A percentile compares a stretch with the other conserved stretches of the same genome.
phyloP scores from a whole-genome alignment of 1,140 invertebrate genomes.

The Bombus difficillimus region DNA sequence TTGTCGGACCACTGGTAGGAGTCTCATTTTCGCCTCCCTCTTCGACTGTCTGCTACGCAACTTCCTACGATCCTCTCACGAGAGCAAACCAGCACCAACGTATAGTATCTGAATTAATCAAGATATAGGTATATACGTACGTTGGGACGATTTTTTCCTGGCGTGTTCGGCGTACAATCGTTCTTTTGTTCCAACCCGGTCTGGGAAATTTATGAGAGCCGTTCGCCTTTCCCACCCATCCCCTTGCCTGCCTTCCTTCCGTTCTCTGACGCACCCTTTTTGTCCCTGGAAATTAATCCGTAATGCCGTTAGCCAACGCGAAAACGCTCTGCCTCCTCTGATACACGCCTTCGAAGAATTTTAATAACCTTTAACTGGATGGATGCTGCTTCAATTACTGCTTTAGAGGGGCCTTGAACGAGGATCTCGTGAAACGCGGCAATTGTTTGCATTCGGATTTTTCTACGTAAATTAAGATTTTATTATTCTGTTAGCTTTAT shows the following conservation, averaged over 20 bases:
- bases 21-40: conserved; percentile 12
- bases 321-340: conserved; percentile 13
- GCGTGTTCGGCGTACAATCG: conserved; percentile 39
- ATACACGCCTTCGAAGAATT: conserved; percentile 15
- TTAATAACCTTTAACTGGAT: conserved; percentile 29
- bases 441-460: neutral
- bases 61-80: conserved; percentile 7
- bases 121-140: conserved; percentile 6
- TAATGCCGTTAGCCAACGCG: conserved; percentile 29
- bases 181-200: conserved; percentile 44
- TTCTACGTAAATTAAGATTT: neutral
- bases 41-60: conserved; percentile 14
- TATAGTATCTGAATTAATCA: conserved; percentile 55
- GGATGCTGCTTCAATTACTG: neutral
- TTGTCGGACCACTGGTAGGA: neutral
- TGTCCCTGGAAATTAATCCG: conserved; percentile 47
- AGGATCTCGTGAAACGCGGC: too few relatives aligned
- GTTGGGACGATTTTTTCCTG: conserved; percentile 33
- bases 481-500: neutral
- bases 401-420: neutral
- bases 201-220: conserved; percentile 51
- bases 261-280: conserved; percentile 26
- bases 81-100: neutral
- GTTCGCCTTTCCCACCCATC: conserved; percentile 3
- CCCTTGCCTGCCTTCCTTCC: neutral